A percentile compares a stretch with the other conserved stretches of the same genome.
Conservation (phyloP, 2,113 vertebrate species). For the Tor tambroides region DNA sequence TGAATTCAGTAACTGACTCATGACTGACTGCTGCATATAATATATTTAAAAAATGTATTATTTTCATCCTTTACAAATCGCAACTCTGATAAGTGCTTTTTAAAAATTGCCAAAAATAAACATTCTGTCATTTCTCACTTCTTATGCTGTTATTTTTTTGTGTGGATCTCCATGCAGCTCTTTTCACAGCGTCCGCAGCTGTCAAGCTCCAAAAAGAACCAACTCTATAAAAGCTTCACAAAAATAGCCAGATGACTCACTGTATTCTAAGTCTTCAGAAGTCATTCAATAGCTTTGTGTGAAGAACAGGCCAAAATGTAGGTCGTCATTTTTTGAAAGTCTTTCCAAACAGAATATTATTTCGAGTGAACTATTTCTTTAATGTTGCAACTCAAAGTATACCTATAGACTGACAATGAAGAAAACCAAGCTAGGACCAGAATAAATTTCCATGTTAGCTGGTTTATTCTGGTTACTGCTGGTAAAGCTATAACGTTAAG, state of each 20-base stretch:
- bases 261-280: neutral
- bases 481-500: neutral
- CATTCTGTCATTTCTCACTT: neutral
- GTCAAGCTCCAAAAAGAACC: neutral
- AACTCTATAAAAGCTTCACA: slow-evolving; percentile 4
- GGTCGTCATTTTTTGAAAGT: neutral
- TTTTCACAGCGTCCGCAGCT: neutral
- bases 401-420: neutral
- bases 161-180: neutral
- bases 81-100: no score
- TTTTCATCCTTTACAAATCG: no score
- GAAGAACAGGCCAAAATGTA: neutral
- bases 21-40: no score
- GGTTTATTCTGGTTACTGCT: neutral
- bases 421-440: no score
- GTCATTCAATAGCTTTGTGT: neutral
- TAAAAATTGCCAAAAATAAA: neutral
- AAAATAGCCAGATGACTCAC: neutral
- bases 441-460: neutral
- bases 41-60: no score
- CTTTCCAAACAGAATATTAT: neutral
- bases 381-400: neutral
- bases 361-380: neutral
- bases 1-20: no score
- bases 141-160: neutral